Evolutionary conservation across 2,797 vertebrate species (phyloP), one percentile per base, ranked within the genome.

Genomic region (Megaceryle alcyon): DNA sequence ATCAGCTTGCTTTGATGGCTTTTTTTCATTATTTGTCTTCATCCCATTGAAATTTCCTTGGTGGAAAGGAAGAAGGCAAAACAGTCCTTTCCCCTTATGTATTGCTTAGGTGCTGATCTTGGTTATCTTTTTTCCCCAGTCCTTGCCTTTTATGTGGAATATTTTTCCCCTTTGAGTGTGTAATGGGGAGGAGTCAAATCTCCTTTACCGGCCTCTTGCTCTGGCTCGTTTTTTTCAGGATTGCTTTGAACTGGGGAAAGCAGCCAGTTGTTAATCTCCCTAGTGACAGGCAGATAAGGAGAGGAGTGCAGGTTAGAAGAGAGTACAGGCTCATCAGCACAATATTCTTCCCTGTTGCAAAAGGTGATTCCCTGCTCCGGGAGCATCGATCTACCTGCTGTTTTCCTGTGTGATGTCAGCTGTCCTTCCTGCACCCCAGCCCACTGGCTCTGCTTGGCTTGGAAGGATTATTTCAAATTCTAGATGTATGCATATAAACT

Each of bases 1-100:
- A 75, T 88, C 69, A 86, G 73, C 90, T 86, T 84, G 92, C 96
- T 97, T 97, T 96, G 94, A 96, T 94, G 92, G 82, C 60, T 96
- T 96, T 96, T 95, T 95, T 92, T 86, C 88, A 53, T 94, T 93
- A 90, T 96, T 97, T 95, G 83, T 80, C 82, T 94, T 94, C 87
- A 71, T 95, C 85, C 91, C 69, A 69, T 88, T 92, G 95, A 96
- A 86, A 83, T 92, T 97, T 96, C 84, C 87, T 84, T 93, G 82
- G 86, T 94, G 82, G 76, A 85, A 81, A 81, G 59, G 75, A 92
- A 96, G 70, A 87, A 90, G 92, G 60, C 82, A 83, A 81, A 92
- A 61, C 75, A 94, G 85, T 70, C 70, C 46, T 90, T 94, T 86
- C 77, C 88, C 54, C 51, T 95, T 43, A 69, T 63, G 79, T 64